Evolutionary conservation across 2,113 vertebrate genomes (phyloP).

Genomic region (Corythornis cristatus): DNA sequence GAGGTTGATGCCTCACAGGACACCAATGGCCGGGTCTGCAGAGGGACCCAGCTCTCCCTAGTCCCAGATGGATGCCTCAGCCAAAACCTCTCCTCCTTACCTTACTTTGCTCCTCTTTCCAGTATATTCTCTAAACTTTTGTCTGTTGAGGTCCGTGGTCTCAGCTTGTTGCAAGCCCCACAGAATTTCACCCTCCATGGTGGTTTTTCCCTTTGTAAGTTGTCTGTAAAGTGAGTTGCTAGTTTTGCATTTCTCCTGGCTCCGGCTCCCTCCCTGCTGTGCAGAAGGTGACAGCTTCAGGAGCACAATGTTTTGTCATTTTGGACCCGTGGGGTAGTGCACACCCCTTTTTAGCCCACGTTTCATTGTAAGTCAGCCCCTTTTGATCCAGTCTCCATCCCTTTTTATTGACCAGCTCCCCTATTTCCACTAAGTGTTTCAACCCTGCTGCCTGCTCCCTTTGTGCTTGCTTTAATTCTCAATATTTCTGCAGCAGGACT

Average conservation of each 20-base stretch:
- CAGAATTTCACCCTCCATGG: not conserved
- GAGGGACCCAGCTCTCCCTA: not conserved
- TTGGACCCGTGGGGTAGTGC: constrained; percentile 32
- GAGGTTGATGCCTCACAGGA: not conserved
- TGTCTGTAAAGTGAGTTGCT: not conserved
- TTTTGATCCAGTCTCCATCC: constrained; percentile 52
- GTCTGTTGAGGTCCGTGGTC: not conserved
- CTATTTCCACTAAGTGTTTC: constrained; percentile 44
- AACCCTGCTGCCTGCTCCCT: constrained; percentile 46
- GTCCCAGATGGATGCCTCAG: not conserved
- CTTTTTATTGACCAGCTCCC: constrained; percentile 61
- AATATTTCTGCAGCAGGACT: constrained; percentile 34
- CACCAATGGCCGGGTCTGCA: not conserved
- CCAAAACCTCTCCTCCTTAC: not conserved
- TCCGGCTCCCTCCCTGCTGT: not conserved
- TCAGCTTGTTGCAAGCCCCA: not conserved
- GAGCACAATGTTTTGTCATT: constrained; percentile 41
- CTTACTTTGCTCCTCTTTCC: not conserved
- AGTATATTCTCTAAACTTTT: not conserved
- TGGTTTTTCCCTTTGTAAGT: not conserved
- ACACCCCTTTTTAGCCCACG: constrained; percentile 24
- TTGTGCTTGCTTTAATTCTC: constrained; percentile 57
- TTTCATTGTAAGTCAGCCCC: constrained; percentile 42
- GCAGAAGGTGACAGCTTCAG: constrained; percentile 16
- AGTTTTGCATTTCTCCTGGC: constrained; percentile 18